Base-by-base conservation (phyloP, 2,113 vertebrate genomes). In the Erythrolamprus reginae region DNA sequence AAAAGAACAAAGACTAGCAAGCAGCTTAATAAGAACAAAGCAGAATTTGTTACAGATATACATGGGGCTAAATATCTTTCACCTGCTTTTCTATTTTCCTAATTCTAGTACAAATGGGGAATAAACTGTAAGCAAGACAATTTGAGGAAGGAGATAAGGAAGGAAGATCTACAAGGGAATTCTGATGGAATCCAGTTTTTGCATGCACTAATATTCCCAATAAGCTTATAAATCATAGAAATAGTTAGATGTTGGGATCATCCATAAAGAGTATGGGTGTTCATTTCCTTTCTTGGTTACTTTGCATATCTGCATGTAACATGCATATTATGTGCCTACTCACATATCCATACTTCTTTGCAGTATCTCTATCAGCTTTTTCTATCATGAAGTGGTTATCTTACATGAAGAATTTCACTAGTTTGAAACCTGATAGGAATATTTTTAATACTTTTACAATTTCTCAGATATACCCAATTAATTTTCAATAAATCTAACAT, bases 61-160 rank as follows among this genome's bases (percentile, higher is more conserved):
- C 0, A 33, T 15, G 1, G 82, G 89, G 50, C 28, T 1, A 0
- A 88, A 89, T 84, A 5, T 58, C 47, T 92, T 90, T 33, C 0
- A 61, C 0, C 13, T 38, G 24, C 28, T 8, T 1, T 0, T 0
- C 13, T 26, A 5, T 23, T 88, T 88, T 4, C 83, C 2, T 28
- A 28, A 26, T 10, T 48, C n/a, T 45, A 0, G 9, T 1, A 0
- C 7, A 3, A 0, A 38, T 53, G 26, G 55, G 0, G 9, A 92
- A 61, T 0, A 0, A 23, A n/a, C 0, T 65, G 28, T 65, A 38
- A 90, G 88, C 65, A 1, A 24, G 0, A 42, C 70, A 0, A 13
- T 17, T 21, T 38, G 19, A 10, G 10, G 26, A 33, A n/a, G n/a
- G 13, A 70, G n/a, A 33, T 2, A 7, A 77, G 15, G n/a, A 7